Evolutionary conservation across 2,888 invertebrate genomes (phyloP).

Genomic region (Chesias legatella): DNA sequence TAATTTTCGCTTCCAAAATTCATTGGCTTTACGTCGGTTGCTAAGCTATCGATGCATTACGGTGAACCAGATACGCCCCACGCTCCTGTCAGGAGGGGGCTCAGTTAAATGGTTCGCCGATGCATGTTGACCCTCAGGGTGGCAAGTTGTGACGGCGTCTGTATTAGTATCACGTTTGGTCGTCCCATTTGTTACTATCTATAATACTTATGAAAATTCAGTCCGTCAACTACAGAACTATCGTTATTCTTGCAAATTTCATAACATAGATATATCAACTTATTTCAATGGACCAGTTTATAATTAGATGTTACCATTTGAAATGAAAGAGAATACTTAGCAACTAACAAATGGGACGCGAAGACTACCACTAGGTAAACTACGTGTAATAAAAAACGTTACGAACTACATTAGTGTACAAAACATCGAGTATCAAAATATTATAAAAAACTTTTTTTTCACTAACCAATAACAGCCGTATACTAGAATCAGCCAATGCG

Average conservation of each 20-base stretch:
- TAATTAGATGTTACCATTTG: too few species aligned
- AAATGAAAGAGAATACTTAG: slow-evolving; percentile 31
- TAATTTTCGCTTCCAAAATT: slow-evolving; percentile 37
- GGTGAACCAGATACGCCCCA: slow-evolving; percentile 6
- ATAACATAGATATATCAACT: too few species aligned
- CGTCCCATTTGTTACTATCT: slow-evolving; percentile 55
- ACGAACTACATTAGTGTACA: slow-evolving; percentile 74
- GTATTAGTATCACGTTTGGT: slow-evolving; percentile 46
- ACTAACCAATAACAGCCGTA: slow-evolving; percentile 80
- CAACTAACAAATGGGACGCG: slow-evolving; percentile 59
- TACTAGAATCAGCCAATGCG: slow-evolving; percentile 78
- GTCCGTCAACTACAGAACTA: too few species aligned
- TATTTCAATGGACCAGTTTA: too few species aligned
- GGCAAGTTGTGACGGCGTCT: slow-evolving; percentile 24
- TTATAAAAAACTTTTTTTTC: slow-evolving; percentile 75
- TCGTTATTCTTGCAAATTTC: too few species aligned
- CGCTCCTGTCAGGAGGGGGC: too few species aligned
- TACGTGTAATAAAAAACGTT: slow-evolving; percentile 66
- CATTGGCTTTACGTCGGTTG: slow-evolving; percentile 18
- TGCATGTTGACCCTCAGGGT: slow-evolving; percentile 24
- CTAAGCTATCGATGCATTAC: slow-evolving; percentile 15
- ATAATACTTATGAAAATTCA: slow-evolving; percentile 19
- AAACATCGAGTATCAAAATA: slow-evolving; percentile 80
- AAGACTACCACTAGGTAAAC: slow-evolving; percentile 46
- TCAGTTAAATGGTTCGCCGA: too few species aligned